Evolutionary conservation across 2,888 invertebrate species (phyloP).

Genomic region (Pseudococcus longispinus): DNA sequence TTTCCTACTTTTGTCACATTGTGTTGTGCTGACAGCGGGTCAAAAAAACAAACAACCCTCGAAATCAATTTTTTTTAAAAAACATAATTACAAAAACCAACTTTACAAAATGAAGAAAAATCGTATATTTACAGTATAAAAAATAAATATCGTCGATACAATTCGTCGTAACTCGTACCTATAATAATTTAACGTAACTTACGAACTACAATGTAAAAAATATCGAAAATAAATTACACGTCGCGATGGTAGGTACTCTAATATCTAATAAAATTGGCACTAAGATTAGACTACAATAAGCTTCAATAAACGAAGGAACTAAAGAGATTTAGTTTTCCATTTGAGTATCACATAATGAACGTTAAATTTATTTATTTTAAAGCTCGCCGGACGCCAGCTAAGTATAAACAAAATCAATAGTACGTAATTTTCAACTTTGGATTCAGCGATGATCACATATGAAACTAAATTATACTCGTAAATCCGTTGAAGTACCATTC

Average conservation of each 20-base stretch:
- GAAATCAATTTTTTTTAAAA: too few species aligned
- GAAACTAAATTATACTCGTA: slow-evolving; percentile 1
- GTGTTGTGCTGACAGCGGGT: too few species aligned
- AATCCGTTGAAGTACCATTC: slow-evolving; percentile 45
- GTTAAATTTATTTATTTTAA: not conserved
- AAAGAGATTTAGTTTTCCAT: slow-evolving; percentile 28
- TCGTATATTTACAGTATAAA: not conserved
- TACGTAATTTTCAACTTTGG: slow-evolving; percentile 17
- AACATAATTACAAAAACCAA: too few species aligned
- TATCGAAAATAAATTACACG: not conserved
- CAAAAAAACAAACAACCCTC: too few species aligned
- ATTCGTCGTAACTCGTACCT: not conserved
- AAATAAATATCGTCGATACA: not conserved
- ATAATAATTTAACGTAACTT: not conserved
- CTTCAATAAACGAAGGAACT: slow-evolving; percentile 20
- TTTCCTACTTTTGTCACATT: too few species aligned
- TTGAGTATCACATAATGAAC: slow-evolving; percentile 9
- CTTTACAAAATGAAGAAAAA: not conserved
- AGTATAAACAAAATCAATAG: not conserved
- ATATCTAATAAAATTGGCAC: not conserved
- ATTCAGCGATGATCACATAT: not conserved
- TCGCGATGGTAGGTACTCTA: slow-evolving; percentile 9
- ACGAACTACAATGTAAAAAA: not conserved
- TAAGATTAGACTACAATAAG: slow-evolving; percentile 14
- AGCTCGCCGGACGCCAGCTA: not conserved